These are phyloP conservation scores for Sebastes steindachneri DNA, from an alignment of 2,797 vertebrate genomes.

Conservation along the genomic window DNA sequence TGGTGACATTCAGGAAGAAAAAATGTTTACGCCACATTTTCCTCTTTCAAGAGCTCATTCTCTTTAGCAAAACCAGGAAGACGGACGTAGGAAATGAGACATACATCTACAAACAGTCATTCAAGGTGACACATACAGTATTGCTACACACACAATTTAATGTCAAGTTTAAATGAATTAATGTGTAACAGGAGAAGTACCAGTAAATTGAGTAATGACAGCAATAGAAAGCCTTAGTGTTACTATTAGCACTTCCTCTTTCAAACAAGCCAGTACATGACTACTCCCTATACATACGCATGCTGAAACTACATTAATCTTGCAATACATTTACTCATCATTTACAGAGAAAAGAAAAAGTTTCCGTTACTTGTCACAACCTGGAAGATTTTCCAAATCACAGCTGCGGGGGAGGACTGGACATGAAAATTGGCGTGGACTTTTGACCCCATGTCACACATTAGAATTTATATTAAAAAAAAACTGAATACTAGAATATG, in stretches of 20 bases:
- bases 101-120: conserved; percentile 87
- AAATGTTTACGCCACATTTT: conserved; percentile 85
- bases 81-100: conserved; percentile 84
- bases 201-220: background rate
- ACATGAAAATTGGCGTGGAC: background rate
- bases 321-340: background rate
- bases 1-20: conserved; percentile 83
- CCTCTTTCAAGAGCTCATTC: conserved; percentile 86
- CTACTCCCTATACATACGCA: rapidly evolving
- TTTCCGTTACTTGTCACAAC: background rate
- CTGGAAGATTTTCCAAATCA: background rate
- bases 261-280: background rate
- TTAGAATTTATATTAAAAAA: rapidly evolving
- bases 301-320: background rate
- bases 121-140: conserved; percentile 77
- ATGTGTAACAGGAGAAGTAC: background rate
- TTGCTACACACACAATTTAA: background rate
- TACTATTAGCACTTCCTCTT: background rate
- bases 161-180: background rate
- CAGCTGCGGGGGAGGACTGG: background rate
- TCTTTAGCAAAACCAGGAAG: conserved; percentile 87
- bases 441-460: background rate
- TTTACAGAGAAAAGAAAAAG: background rate
- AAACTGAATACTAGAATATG: background rate
- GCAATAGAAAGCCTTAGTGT: rapidly evolving